These are phyloP conservation scores for Chymomyza costata DNA, from an alignment of 1,140 invertebrate species.

Conservation along the genomic window DNA sequence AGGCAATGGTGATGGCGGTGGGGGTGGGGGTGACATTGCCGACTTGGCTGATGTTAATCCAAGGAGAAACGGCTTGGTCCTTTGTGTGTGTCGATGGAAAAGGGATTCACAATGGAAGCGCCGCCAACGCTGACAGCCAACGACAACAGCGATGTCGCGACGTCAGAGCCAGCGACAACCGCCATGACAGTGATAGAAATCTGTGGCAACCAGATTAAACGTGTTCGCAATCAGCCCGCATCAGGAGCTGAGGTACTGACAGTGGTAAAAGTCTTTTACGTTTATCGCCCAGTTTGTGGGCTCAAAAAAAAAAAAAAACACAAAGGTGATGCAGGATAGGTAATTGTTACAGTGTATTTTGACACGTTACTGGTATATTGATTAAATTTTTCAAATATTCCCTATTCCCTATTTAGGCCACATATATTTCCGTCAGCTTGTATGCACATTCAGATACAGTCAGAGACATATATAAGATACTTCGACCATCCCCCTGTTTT, in stretches of 20 bases:
- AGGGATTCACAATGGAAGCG: slow-evolving; percentile 48
- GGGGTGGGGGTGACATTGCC: slow-evolving; percentile 19
- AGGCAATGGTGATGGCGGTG: slow-evolving; percentile 11
- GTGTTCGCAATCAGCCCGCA: slow-evolving; percentile 33
- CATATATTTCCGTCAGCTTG: no score
- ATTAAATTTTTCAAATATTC: no score
- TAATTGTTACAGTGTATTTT: no score
- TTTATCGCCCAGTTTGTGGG: slow-evolving; percentile 65
- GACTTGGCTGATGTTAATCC: slow-evolving; percentile 61
- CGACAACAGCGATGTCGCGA: slow-evolving; percentile 13
- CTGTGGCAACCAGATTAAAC: slow-evolving; percentile 69
- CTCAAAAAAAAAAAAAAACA: background rate
- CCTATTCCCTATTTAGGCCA: no score
- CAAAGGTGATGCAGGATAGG: no score
- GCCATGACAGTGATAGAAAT: slow-evolving; percentile 69
- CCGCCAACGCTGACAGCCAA: slow-evolving; percentile 12
- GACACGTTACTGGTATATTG: no score
- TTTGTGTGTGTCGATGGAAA: slow-evolving; percentile 37
- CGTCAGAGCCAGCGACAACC: slow-evolving; percentile 23
- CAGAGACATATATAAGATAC: no score
- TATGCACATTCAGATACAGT: no score
- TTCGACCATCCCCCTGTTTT: no score
- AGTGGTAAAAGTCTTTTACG: slow-evolving; percentile 64
- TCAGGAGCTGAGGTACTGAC: slow-evolving; percentile 2
- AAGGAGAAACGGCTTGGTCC: slow-evolving; percentile 25